phyloP scores from a whole-genome alignment of 2,113 vertebrate genomes.

The Scalopus aquaticus region DNA sequence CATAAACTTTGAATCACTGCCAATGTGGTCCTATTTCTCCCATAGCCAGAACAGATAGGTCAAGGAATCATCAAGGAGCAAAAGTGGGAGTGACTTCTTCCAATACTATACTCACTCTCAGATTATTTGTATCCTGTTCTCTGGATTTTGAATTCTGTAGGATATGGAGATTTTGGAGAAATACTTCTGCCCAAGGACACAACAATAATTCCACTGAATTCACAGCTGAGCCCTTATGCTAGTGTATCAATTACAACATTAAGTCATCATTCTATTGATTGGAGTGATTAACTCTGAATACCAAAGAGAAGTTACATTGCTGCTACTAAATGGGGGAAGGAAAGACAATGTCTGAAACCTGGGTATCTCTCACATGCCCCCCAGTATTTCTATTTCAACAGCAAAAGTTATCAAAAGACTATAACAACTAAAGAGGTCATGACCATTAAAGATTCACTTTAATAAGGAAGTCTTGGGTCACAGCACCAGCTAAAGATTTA shows the following conservation, averaged over 20 bases:
- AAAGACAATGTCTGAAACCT: neutral
- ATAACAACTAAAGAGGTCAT: neutral
- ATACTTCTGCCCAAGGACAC: neutral
- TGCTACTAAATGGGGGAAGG: neutral
- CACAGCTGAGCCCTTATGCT: neutral
- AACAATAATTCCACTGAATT: neutral
- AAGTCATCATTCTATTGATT: neutral
- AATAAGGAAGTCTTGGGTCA: slow-evolving; percentile 41
- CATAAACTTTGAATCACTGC: neutral
- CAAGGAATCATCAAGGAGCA: neutral
- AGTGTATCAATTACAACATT: neutral
- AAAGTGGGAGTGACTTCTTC: neutral
- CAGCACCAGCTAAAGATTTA: slow-evolving; percentile 3
- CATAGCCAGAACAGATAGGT: neutral
- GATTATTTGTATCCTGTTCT: neutral
- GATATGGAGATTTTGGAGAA: neutral
- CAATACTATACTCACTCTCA: neutral
- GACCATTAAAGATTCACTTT: neutral
- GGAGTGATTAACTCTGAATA: neutral
- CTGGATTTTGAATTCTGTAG: neutral
- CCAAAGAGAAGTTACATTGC: neutral
- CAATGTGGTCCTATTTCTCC: neutral
- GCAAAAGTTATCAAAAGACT: slow-evolving; percentile 6
- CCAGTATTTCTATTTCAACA: neutral
- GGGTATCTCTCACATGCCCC: neutral